These are phyloP conservation scores for Psettodes erumei DNA, from an alignment of 2,113 vertebrate species.

Conservation along the genomic window DNA sequence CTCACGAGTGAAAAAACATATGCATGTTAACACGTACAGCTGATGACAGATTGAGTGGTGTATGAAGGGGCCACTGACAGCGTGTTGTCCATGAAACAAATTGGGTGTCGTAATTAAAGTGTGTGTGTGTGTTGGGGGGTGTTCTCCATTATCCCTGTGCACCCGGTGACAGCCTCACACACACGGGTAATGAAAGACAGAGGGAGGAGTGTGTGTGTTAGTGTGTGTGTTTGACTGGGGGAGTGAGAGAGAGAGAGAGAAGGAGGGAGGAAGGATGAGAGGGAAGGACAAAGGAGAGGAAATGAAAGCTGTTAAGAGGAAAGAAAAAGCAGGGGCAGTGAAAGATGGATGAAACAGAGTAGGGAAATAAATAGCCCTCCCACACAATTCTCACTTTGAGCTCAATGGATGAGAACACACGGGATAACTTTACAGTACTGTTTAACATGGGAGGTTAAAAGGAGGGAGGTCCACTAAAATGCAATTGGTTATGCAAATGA, in stretches of 20 bases:
- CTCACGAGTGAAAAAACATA: neutral
- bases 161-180: constrained; percentile 28
- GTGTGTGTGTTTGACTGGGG: neutral
- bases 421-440: too few relatives aligned
- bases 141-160: constrained; percentile 40
- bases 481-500: too few relatives aligned
- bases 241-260: neutral
- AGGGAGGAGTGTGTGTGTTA: constrained; percentile 10
- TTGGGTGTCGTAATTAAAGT: constrained; percentile 60
- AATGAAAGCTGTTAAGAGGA: constrained; percentile 32
- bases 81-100: constrained; percentile 63
- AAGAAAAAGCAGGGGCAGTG: constrained; percentile 25
- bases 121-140: constrained; percentile 5
- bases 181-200: constrained; percentile 46
- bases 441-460: too few relatives aligned
- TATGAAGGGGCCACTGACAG: constrained; percentile 41
- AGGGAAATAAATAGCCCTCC: constrained; percentile 37
- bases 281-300: neutral
- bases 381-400: too few relatives aligned
- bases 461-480: too few relatives aligned
- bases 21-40: constrained; percentile 14
- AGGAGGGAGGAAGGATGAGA: neutral
- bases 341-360: constrained; percentile 21
- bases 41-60: constrained; percentile 44
- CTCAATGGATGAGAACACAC: constrained; percentile 35